A percentile compares a stretch with the other conserved stretches of the same genome.
phyloP scores from a whole-genome alignment of 2,113 vertebrate species.

The Notechis scutatus region DNA sequence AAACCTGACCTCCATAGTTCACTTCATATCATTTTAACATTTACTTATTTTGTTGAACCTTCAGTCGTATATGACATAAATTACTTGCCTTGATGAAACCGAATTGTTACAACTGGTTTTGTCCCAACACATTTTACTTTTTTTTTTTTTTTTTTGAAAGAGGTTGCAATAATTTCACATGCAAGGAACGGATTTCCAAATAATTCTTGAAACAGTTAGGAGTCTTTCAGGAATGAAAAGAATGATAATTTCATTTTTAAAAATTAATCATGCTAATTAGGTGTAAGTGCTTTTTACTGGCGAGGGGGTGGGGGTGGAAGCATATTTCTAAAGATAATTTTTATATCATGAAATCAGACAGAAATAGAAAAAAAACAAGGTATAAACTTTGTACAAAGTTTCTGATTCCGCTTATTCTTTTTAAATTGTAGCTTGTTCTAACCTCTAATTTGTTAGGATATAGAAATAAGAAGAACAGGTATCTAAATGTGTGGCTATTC shows the following conservation, averaged over 20 bases:
- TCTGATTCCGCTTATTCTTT: neutral
- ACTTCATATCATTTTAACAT: neutral
- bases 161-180: slow-evolving; percentile 65
- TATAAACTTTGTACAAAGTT: neutral
- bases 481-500: neutral
- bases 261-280: slow-evolving; percentile 64
- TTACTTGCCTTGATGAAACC: slow-evolving; percentile 55
- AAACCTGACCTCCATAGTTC: neutral
- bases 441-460: neutral
- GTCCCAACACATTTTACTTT: slow-evolving; percentile 55
- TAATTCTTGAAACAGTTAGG: slow-evolving; percentile 71
- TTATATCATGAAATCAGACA: neutral
- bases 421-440: neutral
- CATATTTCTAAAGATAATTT: neutral
- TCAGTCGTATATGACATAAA: slow-evolving; percentile 32
- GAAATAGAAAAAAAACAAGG: neutral
- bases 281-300: slow-evolving; percentile 45
- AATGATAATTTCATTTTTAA: slow-evolving; percentile 69
- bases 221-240: slow-evolving; percentile 71
- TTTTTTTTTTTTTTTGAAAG: slow-evolving; percentile 51
- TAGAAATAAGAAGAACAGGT: neutral
- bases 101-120: slow-evolving; percentile 59
- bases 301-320: too few species aligned
- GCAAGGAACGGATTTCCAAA: slow-evolving; percentile 71
- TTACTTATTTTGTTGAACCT: slow-evolving; percentile 9